Conservation (phyloP, 2,888 invertebrate species). For the Tipula vernalis region DNA sequence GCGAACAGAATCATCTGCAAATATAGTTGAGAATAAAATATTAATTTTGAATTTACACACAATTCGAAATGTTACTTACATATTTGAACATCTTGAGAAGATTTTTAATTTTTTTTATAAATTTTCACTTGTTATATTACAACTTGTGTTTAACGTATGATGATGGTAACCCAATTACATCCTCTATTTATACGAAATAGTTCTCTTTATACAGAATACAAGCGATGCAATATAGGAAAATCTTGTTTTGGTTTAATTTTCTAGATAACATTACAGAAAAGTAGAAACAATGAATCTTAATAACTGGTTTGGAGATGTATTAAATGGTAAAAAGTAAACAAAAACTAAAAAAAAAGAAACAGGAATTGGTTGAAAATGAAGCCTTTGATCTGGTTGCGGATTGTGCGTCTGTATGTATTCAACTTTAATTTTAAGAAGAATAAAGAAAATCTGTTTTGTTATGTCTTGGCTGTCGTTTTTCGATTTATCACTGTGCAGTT, state of each 20-base stretch:
- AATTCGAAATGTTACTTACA: too few species aligned
- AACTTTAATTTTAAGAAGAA: background rate
- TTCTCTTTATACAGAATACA: background rate
- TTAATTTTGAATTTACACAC: background rate
- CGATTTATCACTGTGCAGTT: background rate
- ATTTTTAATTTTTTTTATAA: background rate
- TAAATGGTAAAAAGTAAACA: background rate
- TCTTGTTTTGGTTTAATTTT: background rate
- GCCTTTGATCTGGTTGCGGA: background rate
- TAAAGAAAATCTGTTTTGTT: background rate
- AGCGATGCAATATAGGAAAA: background rate
- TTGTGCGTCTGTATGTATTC: background rate
- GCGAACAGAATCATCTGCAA: conserved; percentile 30
- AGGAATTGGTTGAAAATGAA: background rate
- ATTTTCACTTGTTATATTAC: conserved; percentile 15
- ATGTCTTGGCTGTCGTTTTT: background rate
- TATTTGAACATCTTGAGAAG: conserved; percentile 36
- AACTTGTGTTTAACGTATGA: background rate
- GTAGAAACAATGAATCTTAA: background rate
- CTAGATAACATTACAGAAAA: background rate
- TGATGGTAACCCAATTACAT: background rate
- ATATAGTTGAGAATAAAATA: background rate
- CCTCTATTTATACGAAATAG: background rate
- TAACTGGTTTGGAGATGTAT: background rate
- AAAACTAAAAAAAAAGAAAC: background rate